Evolutionary conservation across 2,113 vertebrate species (phyloP), one percentile per base, ranked within the genome.

Genomic region (Glareola pratincola): DNA sequence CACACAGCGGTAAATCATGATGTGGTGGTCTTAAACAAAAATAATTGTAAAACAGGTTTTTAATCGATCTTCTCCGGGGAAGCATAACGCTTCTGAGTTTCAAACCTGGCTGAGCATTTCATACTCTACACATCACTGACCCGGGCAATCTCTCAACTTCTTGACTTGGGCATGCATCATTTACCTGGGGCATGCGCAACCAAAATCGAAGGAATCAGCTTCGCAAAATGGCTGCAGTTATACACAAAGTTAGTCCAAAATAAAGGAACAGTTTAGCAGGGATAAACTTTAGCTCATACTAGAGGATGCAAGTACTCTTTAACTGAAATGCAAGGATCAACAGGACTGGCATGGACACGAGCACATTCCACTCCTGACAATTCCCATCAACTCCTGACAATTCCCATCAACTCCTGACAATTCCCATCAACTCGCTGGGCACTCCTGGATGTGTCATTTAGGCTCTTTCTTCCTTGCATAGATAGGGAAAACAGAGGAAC

Each of bases 1-100:
- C 29, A 37, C 20, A 30, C 0, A 0, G 67, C 2, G 5, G 47
- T 47, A 75, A 78, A 72, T 3, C 11, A 0, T 4, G 9, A 75
- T 3, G 27, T 11, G 15, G 1, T 68, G 18, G 39, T 85, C 32
- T 27, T 29, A 41, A 67, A 19, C 19, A 54, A 79, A 93, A 78
- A 27, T 51, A 60, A 69, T 0, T 15, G 17, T 26, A 39, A 43
- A 74, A 2, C 50, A 71, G 18, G 54, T 17, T 92, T 86, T 86
- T 64, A 63, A 75, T 57, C 43, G 20, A 0, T 22, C 45, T 76
- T 54, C 54, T 71, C 72, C 4, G 7, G 18, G 41, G 32, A 93
- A 80, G 32, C 1, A 0, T 8, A 82, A 74, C 50, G 16, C 37
- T 69, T 19, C 6, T 5, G 37, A 51, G 29, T 17, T 32, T 82